A percentile compares a stretch with the other conserved stretches of the same genome.
These are phyloP conservation scores for Linyphia triangularis DNA, from an alignment of 2,888 invertebrate genomes.

Conservation along the genomic window DNA sequence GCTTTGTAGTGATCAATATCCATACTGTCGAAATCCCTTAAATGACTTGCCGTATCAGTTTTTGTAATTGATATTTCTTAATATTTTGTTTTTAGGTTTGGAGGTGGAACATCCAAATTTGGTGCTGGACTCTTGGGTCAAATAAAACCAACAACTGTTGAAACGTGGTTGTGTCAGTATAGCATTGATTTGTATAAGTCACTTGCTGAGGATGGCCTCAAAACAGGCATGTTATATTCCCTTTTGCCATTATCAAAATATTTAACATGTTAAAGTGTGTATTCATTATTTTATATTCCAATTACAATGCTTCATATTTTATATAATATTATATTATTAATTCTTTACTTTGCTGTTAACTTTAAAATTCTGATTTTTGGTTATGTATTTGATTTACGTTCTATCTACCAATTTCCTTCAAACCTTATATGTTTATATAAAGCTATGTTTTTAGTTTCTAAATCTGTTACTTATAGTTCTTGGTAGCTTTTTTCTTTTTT, in stretches of 20 bases:
- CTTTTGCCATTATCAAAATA: no score
- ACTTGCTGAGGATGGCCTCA: slow-evolving; percentile 85
- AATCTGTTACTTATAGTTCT: no score
- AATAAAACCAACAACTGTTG: slow-evolving; percentile 90
- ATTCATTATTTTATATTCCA: no score
- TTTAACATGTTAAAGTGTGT: no score
- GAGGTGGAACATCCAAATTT: slow-evolving; percentile 90
- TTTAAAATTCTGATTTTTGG: background rate
- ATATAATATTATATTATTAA: background rate
- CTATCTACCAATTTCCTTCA: no score
- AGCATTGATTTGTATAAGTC: slow-evolving; percentile 88
- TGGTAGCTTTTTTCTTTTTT: no score
- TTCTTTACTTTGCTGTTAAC: background rate
- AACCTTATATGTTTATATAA: no score
- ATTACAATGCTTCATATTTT: background rate
- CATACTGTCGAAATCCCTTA: no score
- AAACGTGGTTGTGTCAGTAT: slow-evolving; percentile 89
- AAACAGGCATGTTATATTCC: slow-evolving; percentile 82
- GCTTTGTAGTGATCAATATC: no score
- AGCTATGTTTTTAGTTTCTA: no score
- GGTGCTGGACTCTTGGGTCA: slow-evolving; percentile 89
- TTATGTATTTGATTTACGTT: no score
- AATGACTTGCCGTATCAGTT: no score
- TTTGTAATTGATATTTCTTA: background rate
- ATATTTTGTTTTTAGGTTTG: slow-evolving; percentile 83